Conservation (phyloP, 2,113 vertebrate genomes). For the Tenebrosternarchus preto region DNA sequence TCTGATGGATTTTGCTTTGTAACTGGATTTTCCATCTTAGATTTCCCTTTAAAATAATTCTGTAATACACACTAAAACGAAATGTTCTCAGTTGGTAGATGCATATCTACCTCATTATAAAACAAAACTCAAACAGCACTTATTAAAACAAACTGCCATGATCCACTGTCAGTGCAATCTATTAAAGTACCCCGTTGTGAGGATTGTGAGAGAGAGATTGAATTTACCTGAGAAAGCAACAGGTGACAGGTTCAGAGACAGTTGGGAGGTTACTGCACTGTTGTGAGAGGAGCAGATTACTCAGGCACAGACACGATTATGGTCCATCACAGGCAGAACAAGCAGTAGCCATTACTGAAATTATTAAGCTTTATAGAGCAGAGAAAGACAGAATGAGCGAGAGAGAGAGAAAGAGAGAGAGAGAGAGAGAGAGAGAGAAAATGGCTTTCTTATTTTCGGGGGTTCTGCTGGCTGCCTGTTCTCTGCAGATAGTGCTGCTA, state of each 20-base stretch:
- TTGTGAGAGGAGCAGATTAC: conserved; percentile 11
- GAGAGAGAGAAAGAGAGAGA: background rate
- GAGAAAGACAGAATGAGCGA: background rate
- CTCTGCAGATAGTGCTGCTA: too few relatives aligned
- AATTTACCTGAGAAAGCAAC: conserved; percentile 11
- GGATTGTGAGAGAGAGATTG: background rate
- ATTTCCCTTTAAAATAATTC: background rate
- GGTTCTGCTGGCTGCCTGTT: too few relatives aligned
- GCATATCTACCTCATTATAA: background rate
- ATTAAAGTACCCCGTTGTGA: conserved; percentile 14
- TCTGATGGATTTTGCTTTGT: background rate
- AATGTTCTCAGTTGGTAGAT: background rate
- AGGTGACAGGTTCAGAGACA: background rate
- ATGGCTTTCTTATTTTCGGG: too few relatives aligned
- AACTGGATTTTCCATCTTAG: background rate
- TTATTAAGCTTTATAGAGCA: conserved; percentile 10
- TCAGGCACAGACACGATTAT: conserved; percentile 4
- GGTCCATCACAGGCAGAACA: conserved; percentile 8
- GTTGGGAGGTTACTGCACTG: background rate
- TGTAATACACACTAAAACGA: background rate
- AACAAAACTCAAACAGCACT: background rate
- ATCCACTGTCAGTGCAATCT: background rate
- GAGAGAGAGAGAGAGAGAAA: background rate
- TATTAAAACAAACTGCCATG: background rate
- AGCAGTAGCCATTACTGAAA: conserved; percentile 16